Evolutionary conservation across 1,140 invertebrate genomes (phyloP), one percentile per base, ranked within the genome.

Genomic region (Globodera ellingtonae): DNA sequence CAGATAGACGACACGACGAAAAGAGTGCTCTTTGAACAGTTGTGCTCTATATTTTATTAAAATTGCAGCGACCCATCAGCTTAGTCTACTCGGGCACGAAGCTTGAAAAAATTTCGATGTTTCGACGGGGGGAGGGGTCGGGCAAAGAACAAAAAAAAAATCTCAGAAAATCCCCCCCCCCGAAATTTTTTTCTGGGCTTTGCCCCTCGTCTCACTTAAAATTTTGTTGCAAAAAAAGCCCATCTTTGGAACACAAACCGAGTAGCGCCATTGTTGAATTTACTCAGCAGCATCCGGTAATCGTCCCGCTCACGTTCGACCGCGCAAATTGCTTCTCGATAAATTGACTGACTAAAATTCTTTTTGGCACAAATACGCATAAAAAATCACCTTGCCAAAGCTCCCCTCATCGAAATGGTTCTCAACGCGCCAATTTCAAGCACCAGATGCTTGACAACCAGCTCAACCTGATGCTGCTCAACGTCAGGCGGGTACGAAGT

Each of bases 401-500:
- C 67, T 62, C 56, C 56, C 56, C 56, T 75, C 13, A 77, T 69
- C n/a, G 56, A 77, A n/a, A 65, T 44, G 18, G 35, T 67, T 77
- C 56, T 44, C 75, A 71, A 72, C 18, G 72, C 24, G 48, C 48
- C 13, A 9, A 79, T 48, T 47, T 81, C 80, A 6, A 46, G 24
- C 8, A 52, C 7, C n/a, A 81, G 67, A 65, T 72, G 80, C 48
- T 73, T 74, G 24, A 82, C 73, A 24, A 82, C 62, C 52, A 82
- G 47, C 24, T 56, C 73, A 1, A 82, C 80, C 24, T 78, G 67
- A 80, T 76, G 81, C 21, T 81, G 35, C 65, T 82, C 81, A 24
- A 79, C 82, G n/a, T 82, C 81, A 6, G 81, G 21, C 24, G 71
- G 70, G 75, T 81, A 81, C 18, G 81, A 80, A 18, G 81, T 84